Percentiles rank a stretch among this genome's conserved stretches.
Conservation (phyloP, 2,888 invertebrate species). For the Thysanoteuthis rhombus region DNA sequence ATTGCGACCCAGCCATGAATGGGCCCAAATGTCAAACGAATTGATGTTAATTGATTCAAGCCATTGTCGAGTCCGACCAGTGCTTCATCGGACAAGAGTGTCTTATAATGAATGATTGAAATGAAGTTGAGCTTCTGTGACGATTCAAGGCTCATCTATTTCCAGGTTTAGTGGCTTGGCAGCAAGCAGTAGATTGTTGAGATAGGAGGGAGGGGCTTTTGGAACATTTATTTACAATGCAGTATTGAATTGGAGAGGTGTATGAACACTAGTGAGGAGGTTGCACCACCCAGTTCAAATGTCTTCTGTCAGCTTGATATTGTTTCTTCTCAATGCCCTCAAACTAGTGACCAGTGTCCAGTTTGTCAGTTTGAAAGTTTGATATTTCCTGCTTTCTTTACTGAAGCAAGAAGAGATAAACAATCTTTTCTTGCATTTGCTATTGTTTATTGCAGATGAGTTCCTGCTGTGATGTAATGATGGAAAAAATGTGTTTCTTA, state of each 20-base stretch:
- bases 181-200: background rate
- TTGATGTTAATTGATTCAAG: slow-evolving; percentile 12
- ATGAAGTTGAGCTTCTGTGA: background rate
- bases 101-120: background rate
- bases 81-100: background rate
- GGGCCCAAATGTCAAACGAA: background rate
- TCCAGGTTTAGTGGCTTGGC: background rate
- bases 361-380: background rate
- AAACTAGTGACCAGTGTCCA: background rate
- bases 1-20: background rate
- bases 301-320: background rate
- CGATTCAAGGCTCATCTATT: background rate
- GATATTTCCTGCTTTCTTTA: background rate
- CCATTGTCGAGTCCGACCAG: background rate
- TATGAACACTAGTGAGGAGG: background rate
- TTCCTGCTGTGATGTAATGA: no score
- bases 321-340: background rate
- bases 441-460: no score
- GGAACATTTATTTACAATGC: background rate
- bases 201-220: background rate
- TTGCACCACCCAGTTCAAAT: background rate
- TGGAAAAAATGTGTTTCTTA: no score
- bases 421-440: no score
- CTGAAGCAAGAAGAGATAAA: no score
- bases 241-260: background rate